A percentile compares a stretch with the other conserved stretches of the same genome.
These are phyloP conservation scores for Thermophis baileyi DNA, from an alignment of 2,113 vertebrate genomes.

Conservation along the genomic window DNA sequence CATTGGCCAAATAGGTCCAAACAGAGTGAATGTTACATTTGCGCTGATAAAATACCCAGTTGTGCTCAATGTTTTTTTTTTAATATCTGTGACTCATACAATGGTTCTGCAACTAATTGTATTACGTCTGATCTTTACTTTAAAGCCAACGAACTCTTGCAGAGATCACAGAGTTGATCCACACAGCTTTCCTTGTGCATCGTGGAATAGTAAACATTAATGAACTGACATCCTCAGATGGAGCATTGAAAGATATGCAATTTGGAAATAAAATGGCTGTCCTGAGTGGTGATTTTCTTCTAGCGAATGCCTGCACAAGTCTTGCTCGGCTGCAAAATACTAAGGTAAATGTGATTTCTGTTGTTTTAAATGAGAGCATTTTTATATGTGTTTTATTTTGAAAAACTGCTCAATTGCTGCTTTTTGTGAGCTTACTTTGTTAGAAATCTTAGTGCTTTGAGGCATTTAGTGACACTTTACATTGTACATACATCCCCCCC, in stretches of 20 bases:
- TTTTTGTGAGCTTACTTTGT: conserved; percentile 27
- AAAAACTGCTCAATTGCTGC: conserved; percentile 13
- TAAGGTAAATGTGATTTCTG: conserved; percentile 78
- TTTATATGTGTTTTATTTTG: neutral
- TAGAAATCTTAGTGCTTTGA: neutral
- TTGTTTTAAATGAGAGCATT: neutral
- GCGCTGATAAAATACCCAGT: neutral
- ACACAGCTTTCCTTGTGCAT: conserved; percentile 95
- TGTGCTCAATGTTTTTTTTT: neutral
- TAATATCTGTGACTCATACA: neutral
- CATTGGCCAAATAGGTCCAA: neutral
- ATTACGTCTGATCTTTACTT: conserved; percentile 51
- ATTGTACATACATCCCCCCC: neutral
- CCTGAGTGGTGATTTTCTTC: conserved; percentile 93
- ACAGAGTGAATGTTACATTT: neutral
- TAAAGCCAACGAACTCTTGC: conserved; percentile 91
- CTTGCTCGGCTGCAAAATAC: conserved; percentile 92
- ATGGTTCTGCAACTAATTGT: conserved; percentile 17
- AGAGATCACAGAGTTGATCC: conserved; percentile 95
- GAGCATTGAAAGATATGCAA: conserved; percentile 93
- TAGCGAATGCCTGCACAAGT: conserved; percentile 91
- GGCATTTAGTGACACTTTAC: conserved; percentile 19
- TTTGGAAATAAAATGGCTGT: conserved; percentile 99
- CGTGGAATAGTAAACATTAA: conserved; percentile 91
- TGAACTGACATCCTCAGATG: conserved; percentile 86